These are phyloP conservation scores for Pristionchus maxplancki DNA, from an alignment of 2,888 invertebrate species.

Conservation along the genomic window DNA sequence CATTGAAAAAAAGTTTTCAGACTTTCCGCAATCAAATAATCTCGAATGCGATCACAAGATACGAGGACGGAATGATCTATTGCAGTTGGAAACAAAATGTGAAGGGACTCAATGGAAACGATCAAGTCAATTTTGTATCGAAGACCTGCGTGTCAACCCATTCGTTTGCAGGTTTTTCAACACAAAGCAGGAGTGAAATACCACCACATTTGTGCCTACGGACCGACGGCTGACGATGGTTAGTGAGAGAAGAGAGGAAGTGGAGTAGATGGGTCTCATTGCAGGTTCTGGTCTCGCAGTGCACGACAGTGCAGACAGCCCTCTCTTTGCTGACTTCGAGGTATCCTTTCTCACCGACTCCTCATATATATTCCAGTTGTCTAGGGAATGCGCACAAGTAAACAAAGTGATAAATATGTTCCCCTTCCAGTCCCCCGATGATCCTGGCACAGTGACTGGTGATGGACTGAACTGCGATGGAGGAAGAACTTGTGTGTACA, in stretches of 20 bases:
- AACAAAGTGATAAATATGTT: not conserved
- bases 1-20: not conserved
- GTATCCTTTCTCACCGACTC: not conserved
- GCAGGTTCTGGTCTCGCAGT: not conserved
- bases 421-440: not conserved
- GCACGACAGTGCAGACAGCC: not conserved
- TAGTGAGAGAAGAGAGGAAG: not conserved
- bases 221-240: slow-evolving; percentile 3
- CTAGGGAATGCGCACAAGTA: not conserved
- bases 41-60: not conserved
- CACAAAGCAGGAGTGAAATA: not conserved
- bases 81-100: slow-evolving; percentile 49
- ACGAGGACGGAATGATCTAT: slow-evolving; percentile 48
- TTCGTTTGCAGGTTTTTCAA: slow-evolving; percentile 9
- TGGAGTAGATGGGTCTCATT: too few relatives aligned
- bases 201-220: slow-evolving; percentile 34
- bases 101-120: not conserved
- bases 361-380: not conserved
- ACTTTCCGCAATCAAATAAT: slow-evolving; percentile 3
- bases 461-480: not conserved
- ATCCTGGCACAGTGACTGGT: not conserved
- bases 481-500: slow-evolving; percentile 30
- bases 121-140: not conserved
- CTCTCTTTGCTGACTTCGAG: not conserved
- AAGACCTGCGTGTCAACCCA: not conserved